Base-by-base conservation (phyloP, 92 coral and sea anemone genomes). In the Actinostola sp. region DNA sequence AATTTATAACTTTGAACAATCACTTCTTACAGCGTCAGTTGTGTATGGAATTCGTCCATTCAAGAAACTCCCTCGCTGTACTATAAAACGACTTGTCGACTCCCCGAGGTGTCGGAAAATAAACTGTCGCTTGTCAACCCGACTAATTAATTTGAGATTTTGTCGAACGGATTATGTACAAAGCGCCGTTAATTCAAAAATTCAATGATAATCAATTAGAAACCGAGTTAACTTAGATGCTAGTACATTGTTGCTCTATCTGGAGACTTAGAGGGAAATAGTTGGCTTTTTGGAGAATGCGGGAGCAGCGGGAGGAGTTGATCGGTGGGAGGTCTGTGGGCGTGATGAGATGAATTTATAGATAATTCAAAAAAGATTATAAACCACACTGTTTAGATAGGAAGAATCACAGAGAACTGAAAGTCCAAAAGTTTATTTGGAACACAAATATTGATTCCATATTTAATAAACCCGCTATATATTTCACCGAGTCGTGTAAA, bases 131-230 rank as follows among this genome's bases (percentile, higher is more conserved):
- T 30, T 42, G 77, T 46, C 77, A 71, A 50, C 23, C 25, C 20
- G 67, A 56, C 77, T 71, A 71, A 71, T 71, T 58, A 58, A 71
- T 31, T 71, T 71, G 41, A 32, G 62, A 68, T 68, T 68, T 51
- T 24, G 14, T 34, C 44, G 33, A 50, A 29, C 59, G 23, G 43
- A 68, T 68, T 68, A 50, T 26, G 61, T 33, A 52, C 59, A 68
- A 43, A 32, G 26, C 50, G 33, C 14, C 62, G n/a, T 51, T 50
- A 68, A 68, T 56, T 19, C 72, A 68, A 50, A 68, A 51, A 50
- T 38, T 68, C 42, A 50, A 50, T 68, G 43, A 39, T 48, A 68
- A 68, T 68, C 51, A 68, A 68, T 34, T 51, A 49, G 46, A 42
- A 32, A 56, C 27, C 51, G 11, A 50, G 72, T 66, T 66, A 66